These are phyloP conservation scores for Porites australiensis DNA, from an alignment of 64 coral and sea anemone genomes.

Conservation along the genomic window DNA sequence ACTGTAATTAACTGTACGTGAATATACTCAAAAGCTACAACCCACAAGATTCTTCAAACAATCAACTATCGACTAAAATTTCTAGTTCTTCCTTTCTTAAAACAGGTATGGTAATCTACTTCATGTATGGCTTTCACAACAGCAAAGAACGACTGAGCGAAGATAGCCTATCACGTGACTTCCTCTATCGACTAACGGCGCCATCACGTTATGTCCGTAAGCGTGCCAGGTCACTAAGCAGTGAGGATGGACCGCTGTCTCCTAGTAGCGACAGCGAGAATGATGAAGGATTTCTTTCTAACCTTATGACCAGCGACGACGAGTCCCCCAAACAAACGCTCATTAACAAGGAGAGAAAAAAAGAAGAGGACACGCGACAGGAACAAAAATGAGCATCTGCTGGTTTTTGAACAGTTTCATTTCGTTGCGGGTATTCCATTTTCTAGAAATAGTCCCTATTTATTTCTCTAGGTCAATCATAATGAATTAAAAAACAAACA, in stretches of 20 bases:
- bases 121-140: constrained; percentile 62
- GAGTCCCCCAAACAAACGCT: constrained; percentile 4
- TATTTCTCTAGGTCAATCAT: no score
- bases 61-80: no score
- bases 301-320: constrained; percentile 37
- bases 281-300: constrained; percentile 58
- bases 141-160: constrained; percentile 31
- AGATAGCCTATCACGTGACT: constrained; percentile 16
- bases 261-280: constrained; percentile 42
- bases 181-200: background rate
- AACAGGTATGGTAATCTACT: constrained; percentile 65
- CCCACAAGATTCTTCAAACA: no score
- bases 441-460: no score
- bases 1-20: no score
- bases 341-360: background rate
- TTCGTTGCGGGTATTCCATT: no score
- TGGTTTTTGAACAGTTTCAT: no score
- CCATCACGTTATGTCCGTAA: background rate
- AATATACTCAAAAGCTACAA: no score
- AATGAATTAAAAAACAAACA: no score
- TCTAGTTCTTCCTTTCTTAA: background rate
- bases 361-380: background rate
- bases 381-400: background rate
- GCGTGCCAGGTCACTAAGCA: constrained; percentile 40
- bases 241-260: constrained; percentile 40